Evolutionary conservation across 2,113 vertebrate genomes (phyloP).

Genomic region (Cyprinus carpio): DNA sequence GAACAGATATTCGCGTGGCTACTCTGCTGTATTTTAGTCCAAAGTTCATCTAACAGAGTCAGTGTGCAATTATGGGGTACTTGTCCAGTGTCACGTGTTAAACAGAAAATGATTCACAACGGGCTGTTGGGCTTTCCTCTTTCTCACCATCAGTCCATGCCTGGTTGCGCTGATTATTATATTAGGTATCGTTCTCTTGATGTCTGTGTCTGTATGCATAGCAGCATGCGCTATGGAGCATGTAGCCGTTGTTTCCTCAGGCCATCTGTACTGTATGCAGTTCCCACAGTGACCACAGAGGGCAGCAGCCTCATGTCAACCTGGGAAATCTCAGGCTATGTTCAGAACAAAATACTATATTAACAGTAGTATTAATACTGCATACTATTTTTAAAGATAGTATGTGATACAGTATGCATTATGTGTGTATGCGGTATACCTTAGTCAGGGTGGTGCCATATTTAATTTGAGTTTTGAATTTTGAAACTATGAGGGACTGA

Average conservation of each 20-base stretch:
- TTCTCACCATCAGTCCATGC: constrained; percentile 63
- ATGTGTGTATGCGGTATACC: too few relatives aligned
- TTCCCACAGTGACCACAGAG: constrained; percentile 57
- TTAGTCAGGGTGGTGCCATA: neutral
- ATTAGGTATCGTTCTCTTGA: constrained; percentile 69
- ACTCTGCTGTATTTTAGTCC: constrained; percentile 72
- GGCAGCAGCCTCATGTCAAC: constrained; percentile 2
- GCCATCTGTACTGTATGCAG: constrained; percentile 69
- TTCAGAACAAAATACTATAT: neutral
- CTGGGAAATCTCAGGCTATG: neutral
- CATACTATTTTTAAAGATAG: neutral
- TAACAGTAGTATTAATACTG: neutral
- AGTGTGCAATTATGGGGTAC: constrained; percentile 59
- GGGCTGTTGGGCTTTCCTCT: constrained; percentile 48
- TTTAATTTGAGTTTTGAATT: neutral
- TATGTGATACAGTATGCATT: neutral
- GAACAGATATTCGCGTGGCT: constrained; percentile 59
- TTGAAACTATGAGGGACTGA: neutral
- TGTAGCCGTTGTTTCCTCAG: constrained; percentile 60
- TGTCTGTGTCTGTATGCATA: constrained; percentile 71
- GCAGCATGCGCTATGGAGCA: constrained; percentile 79
- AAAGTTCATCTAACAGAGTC: constrained; percentile 75
- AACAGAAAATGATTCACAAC: constrained; percentile 69
- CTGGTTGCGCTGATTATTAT: constrained; percentile 64
- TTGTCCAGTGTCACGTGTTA: constrained; percentile 69